A percentile compares a stretch with the other conserved stretches of the same genome.
Conservation (phyloP, 2,113 vertebrate species). For the cattle (Bos taurus) region DNA sequence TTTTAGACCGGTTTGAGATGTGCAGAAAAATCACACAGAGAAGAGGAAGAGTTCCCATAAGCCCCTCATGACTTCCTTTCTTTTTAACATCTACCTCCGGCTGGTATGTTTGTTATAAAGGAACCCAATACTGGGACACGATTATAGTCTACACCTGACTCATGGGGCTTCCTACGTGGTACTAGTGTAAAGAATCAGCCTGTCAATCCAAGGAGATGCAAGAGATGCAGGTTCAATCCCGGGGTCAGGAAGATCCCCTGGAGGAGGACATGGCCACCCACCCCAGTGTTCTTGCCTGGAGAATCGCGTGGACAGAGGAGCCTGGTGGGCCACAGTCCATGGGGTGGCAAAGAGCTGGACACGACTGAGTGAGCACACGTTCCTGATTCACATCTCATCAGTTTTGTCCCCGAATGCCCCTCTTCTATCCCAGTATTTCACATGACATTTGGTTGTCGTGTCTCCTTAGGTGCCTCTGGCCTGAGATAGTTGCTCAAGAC, state of each 20-base stretch:
- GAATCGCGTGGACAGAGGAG: not conserved
- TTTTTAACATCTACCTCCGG: not conserved
- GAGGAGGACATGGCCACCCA: not conserved
- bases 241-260: not conserved
- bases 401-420: not conserved
- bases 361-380: not conserved
- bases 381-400: not conserved
- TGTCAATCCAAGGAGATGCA: not conserved
- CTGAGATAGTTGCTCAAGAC: not conserved
- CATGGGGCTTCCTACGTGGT: not conserved
- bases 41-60: not conserved
- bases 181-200: not conserved
- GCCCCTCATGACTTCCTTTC: not conserved
- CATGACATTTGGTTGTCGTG: accelerated
- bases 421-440: not conserved
- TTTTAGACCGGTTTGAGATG: not conserved
- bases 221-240: not conserved
- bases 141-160: not conserved
- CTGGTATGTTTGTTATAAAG: not conserved
- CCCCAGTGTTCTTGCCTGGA: not conserved
- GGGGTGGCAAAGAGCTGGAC: not conserved
- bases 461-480: not conserved
- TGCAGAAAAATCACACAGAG: not conserved
- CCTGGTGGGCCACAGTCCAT: not conserved
- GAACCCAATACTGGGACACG: not conserved